Evolutionary conservation across 2,113 vertebrate species (phyloP).

Genomic region (Dasyprocta punctata): DNA sequence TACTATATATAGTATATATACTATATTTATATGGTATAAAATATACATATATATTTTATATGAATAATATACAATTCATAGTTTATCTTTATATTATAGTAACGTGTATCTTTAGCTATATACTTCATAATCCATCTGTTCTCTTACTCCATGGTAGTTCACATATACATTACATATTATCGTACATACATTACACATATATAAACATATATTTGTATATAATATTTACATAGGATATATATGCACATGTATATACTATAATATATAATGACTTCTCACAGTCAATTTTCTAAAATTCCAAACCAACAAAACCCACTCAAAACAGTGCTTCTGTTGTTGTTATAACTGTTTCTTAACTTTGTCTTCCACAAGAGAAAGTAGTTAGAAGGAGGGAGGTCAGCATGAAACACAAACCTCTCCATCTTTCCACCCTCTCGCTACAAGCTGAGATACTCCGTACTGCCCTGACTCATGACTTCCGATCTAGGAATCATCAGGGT

Average conservation of each 20-base stretch:
- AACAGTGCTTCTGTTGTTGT: constrained; percentile 32
- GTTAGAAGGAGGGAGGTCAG: constrained; percentile 54
- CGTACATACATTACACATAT: neutral
- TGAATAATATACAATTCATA: neutral
- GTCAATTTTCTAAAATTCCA: constrained; percentile 56
- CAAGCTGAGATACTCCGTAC: neutral
- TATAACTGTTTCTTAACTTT: constrained; percentile 45
- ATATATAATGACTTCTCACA: constrained; percentile 6
- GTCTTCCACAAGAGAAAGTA: constrained; percentile 66
- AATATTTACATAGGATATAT: neutral
- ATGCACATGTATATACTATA: neutral
- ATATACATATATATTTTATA: neutral
- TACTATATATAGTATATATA: neutral
- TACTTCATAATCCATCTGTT: neutral
- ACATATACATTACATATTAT: neutral
- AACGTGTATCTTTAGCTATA: neutral
- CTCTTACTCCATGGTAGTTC: neutral
- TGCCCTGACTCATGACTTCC: constrained; percentile 15
- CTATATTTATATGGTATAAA: neutral
- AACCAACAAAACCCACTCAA: neutral
- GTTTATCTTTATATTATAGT: neutral
- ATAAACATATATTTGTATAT: neutral
- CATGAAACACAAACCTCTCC: neutral
- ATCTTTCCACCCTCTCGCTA: neutral
- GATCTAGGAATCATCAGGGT: constrained; percentile 11